These are phyloP conservation scores for Caranx ignobilis DNA, from an alignment of 2,113 vertebrate genomes.

Conservation along the genomic window DNA sequence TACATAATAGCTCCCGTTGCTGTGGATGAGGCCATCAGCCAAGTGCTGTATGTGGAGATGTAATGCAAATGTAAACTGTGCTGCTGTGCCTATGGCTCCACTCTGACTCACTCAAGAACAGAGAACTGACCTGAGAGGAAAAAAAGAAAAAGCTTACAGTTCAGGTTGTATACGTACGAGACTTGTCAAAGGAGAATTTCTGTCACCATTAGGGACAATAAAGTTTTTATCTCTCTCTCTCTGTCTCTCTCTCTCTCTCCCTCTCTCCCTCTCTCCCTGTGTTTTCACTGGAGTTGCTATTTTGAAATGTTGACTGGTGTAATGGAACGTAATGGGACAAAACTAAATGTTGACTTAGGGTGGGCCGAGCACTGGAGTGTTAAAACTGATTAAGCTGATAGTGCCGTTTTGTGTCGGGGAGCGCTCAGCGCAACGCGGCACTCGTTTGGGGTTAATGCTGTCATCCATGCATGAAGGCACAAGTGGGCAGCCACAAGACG, in stretches of 20 bases:
- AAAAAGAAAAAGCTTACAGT: slow-evolving; percentile 38
- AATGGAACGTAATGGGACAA: slow-evolving; percentile 60
- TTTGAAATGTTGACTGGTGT: slow-evolving; percentile 61
- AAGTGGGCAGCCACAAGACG: slow-evolving; percentile 61
- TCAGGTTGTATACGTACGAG: background rate
- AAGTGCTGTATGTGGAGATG: slow-evolving; percentile 1
- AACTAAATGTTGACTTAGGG: slow-evolving; percentile 68
- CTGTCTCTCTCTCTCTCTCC: too few species aligned
- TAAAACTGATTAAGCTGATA: slow-evolving; percentile 70
- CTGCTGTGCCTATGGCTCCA: slow-evolving; percentile 5
- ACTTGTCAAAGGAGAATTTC: too few species aligned
- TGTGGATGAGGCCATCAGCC: background rate
- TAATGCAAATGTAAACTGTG: slow-evolving; percentile 4
- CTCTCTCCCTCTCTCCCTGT: background rate
- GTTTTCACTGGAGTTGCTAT: slow-evolving; percentile 29
- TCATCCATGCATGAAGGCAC: slow-evolving; percentile 68
- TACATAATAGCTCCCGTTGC: slow-evolving; percentile 15
- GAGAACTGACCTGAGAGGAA: background rate
- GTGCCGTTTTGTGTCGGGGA: slow-evolving; percentile 30
- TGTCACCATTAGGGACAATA: too few species aligned
- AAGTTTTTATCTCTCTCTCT: too few species aligned
- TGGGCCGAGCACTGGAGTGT: slow-evolving; percentile 55
- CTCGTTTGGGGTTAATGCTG: slow-evolving; percentile 62
- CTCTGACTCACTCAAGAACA: background rate
- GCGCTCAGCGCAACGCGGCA: slow-evolving; percentile 1